A percentile compares a stretch with the other conserved stretches of the same genome.
These are phyloP conservation scores for Belgica antarctica DNA, from an alignment of 2,888 invertebrate species.

Conservation along the genomic window DNA sequence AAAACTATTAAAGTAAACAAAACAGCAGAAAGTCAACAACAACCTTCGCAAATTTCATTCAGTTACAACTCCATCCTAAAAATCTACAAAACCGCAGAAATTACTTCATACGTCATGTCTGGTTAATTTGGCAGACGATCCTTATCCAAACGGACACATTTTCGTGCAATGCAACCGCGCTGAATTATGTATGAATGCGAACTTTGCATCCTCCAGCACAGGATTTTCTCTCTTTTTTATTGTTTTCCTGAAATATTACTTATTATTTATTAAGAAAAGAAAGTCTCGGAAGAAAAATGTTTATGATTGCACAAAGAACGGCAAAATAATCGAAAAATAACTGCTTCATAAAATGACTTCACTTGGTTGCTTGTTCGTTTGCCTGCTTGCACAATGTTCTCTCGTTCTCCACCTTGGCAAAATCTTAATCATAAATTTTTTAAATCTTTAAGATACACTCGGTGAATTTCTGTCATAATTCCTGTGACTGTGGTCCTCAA, in stretches of 20 bases:
- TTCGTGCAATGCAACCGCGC: background rate
- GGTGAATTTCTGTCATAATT: background rate
- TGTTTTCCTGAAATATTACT: background rate
- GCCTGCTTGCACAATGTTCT: background rate
- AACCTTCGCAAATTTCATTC: no score
- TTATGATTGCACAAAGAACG: background rate
- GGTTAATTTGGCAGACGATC: background rate
- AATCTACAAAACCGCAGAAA: no score
- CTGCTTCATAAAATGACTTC: background rate
- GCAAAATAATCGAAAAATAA: conserved; percentile 17
- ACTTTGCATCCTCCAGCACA: background rate
- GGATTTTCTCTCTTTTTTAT: background rate
- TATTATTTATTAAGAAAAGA: background rate
- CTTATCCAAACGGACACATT: background rate
- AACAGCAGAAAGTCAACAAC: no score
- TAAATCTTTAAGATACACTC: background rate
- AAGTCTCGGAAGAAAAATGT: background rate
- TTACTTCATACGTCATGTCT: no score
- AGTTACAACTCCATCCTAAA: no score
- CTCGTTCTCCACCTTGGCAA: background rate
- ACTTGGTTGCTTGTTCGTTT: background rate
- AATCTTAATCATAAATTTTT: background rate
- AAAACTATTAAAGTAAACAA: no score
- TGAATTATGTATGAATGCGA: conserved; percentile 7
- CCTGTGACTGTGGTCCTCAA: background rate